Percentiles rank a stretch among this genome's conserved stretches.
phyloP scores from a whole-genome alignment of 2,888 invertebrate genomes.

The Entomobrya proxima region DNA sequence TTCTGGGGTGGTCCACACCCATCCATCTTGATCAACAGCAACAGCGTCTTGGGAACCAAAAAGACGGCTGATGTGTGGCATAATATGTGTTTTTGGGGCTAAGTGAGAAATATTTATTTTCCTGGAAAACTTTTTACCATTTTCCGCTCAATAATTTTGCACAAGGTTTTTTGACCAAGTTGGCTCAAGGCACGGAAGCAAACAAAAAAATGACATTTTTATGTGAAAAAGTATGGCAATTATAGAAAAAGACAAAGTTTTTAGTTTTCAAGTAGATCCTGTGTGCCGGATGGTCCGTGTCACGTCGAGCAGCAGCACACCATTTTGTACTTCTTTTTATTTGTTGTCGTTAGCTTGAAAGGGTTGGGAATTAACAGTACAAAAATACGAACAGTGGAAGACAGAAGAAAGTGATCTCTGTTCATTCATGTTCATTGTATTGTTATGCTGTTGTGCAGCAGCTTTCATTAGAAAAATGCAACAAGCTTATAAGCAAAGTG shows the following conservation, averaged over 20 bases:
- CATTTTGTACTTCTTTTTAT: too few species aligned
- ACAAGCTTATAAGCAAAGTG: too few species aligned
- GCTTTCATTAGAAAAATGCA: too few species aligned
- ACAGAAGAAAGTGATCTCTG: too few species aligned
- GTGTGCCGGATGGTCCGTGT: not conserved
- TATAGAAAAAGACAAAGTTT: constrained; percentile 5
- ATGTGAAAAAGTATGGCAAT: constrained; percentile 67
- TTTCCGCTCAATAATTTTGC: constrained; percentile 35
- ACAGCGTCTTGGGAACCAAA: not conserved
- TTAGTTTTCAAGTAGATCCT: not conserved
- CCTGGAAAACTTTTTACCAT: not conserved
- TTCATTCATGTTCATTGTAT: too few species aligned
- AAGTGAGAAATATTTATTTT: not conserved
- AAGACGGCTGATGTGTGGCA: not conserved
- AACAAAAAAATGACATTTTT: constrained; percentile 69
- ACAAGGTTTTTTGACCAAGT: constrained; percentile 22
- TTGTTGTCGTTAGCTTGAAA: too few species aligned
- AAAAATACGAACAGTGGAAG: too few species aligned
- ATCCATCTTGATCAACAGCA: not conserved
- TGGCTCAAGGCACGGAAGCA: constrained; percentile 62
- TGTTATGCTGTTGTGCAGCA: too few species aligned
- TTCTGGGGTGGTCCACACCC: not conserved
- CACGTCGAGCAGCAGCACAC: too few species aligned
- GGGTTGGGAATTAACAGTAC: too few species aligned
- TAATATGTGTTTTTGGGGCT: too few species aligned